Base-by-base conservation (phyloP, 2,888 invertebrate species). In the Asteroscopus sphinx region DNA sequence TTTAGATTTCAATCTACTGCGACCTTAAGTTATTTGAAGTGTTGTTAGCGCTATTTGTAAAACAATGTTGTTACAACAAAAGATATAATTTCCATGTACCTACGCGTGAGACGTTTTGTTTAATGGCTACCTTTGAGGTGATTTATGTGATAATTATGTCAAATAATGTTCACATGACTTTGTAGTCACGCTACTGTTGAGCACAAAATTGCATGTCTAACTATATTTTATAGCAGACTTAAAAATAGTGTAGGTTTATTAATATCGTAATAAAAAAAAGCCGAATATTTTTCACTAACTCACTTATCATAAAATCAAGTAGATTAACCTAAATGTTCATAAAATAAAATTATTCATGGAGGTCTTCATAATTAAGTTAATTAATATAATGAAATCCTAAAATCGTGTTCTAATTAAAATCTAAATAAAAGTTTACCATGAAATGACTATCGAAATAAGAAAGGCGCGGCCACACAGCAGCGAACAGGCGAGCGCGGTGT, bases 41-140 rank as follows among this genome's bases (percentile, higher is more conserved):
- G 74, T 83, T 81, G 85, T 88, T 88, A 88, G 81, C 69, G 76
- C 80, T 77, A 86, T 89, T 88, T 89, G 85, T 85, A 81, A 78
- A 85, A 87, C 84, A 85, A 79, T 85, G 80, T 82, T 74, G 76
- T 71, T 85, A 88, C 82, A 83, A 84, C 79, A 80, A 75, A 78
- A 84, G 75, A 81, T 86, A 81, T 75, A 78, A 79, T 80, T 76
- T 79, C 62, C 55, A 61, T 52, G 58, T 68, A 56, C 57, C 51
- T 44, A 68, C 71, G 77, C 75, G 81, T 79, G 80, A 77, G 77
- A 77, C 72, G 70, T 79, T 81, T 80, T 77, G 76, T 77, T 58
- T 74, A 57, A 62, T 57, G 47, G 57, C 42, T 69, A 46, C 60
- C 46, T 75, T 72, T 63, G 46, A 51, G 33, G 64, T 78, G 73